Evolutionary conservation across 2,888 invertebrate species (phyloP).

Genomic region (Baronia brevicornis): DNA sequence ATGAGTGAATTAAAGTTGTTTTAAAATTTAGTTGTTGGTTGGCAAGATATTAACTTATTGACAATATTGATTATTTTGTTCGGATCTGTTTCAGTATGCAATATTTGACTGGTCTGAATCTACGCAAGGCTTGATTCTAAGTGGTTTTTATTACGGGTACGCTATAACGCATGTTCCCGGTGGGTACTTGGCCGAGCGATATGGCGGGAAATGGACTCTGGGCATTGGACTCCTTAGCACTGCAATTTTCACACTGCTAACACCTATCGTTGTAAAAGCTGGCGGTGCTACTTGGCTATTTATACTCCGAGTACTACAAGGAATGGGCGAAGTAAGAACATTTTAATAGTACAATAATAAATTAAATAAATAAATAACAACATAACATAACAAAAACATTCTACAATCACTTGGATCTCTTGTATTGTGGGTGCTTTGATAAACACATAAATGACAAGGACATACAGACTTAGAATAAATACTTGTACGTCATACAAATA

Average conservation of each 20-base stretch:
- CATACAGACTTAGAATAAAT: too few species aligned
- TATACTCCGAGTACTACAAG: conserved; percentile 80
- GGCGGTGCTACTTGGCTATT: conserved; percentile 76
- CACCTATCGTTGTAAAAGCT: conserved; percentile 81
- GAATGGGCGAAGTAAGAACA: conserved; percentile 82
- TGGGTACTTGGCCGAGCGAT: conserved; percentile 86
- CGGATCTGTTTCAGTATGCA: conserved; percentile 54
- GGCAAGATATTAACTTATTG: conserved; percentile 12
- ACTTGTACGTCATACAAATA: too few species aligned
- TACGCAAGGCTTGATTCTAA: conserved; percentile 85
- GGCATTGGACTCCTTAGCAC: conserved; percentile 88
- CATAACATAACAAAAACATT: background rate
- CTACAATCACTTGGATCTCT: too few species aligned
- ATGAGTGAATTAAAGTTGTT: background rate
- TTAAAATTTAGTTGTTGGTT: background rate
- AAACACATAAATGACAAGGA: too few species aligned
- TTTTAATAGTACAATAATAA: background rate
- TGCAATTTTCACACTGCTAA: conserved; percentile 86
- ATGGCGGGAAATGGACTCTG: conserved; percentile 90
- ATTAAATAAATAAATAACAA: background rate
- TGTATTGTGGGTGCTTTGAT: too few species aligned
- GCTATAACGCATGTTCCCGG: conserved; percentile 91
- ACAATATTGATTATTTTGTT: too few species aligned
- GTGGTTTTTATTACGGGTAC: conserved; percentile 91
- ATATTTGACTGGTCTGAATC: conserved; percentile 82